Evolutionary conservation across 2,113 vertebrate genomes (phyloP), one percentile per base, ranked within the genome.

Genomic region (Grallaria varia): DNA sequence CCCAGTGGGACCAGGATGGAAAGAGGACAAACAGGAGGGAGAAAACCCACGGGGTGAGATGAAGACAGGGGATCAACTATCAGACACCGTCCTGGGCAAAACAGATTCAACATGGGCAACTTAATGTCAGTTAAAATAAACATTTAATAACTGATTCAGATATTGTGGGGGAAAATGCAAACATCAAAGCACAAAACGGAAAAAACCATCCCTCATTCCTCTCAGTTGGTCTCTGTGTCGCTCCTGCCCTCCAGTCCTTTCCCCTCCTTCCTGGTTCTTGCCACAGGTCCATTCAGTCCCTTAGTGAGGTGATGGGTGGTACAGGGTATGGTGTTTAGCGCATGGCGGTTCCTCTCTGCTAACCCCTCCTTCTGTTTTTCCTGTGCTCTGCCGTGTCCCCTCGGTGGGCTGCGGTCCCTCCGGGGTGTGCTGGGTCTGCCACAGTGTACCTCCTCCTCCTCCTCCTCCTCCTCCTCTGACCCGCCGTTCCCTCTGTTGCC

Each of bases 131-230:
- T 49, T 63, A 27, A 85, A 85, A 75, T 9, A 31, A 31, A 15
- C 3, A 39, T 66, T 58, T 88, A 75, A 49, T 33, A 83, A 62
- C 12, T 67, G 31, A 39, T 71, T 7, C 24, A 76, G 35, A 33
- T 63, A 53, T 16, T 30, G 9, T 30, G n/a, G 44, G 12, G 23
- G 2, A 0, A 58, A 72, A 21, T 15, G 11, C 3, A 86, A 56
- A 24, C 9, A 55, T 39, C 47, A 55, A 75, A 78, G 13, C 4
- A 35, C 12, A 17, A 44, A 1, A 2, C 17, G 25, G 5, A 0
- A 4, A 47, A 74, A 37, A 56, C 0, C 6, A 18, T 1, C 7
- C 19, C 0, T 75, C 33, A 9, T 37, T 47, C 20, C 17, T 5
- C 30, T 31, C 16, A 55, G 22, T 5, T 52, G 17, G 8, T 55